Base-by-base conservation (phyloP, 1,140 invertebrate genomes). In the Drosophila guanche region DNA sequence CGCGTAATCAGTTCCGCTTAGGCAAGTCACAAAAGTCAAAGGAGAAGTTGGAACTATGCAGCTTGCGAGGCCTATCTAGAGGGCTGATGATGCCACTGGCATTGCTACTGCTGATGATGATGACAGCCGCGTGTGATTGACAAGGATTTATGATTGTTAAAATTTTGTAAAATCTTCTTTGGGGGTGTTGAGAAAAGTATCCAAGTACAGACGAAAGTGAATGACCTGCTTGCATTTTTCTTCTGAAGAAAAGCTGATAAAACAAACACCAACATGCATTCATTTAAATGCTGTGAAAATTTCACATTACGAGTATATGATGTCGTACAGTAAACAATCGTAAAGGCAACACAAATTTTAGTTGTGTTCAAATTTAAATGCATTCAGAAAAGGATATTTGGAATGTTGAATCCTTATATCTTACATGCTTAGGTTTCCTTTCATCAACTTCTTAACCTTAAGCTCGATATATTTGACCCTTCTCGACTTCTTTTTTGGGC, bases 81-180 rank as follows among this genome's bases (percentile, higher is more conserved):
- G 48, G 51, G 22, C 59, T 69, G 57, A 50, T 56, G 45, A 45
- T 65, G 29, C 27, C 43, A 14, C 16, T 37, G 22, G 46, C n/a
- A 37, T 14, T 8, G 12, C 42, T 37, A 43, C 47, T 61, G 58
- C 66, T 86, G 78, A 86, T 84, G 80, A 84, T 88, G 83, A 88
- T 88, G 83, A 75, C 81, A 77, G 81, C 58, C 54, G 86, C 80
- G 79, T 90, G 86, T 90, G 86, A 90, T 90, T 90, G 86, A 90
- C 86, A 90, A 63, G 75, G 86, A 90, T 90, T 90, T 90, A 90
- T 90, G 88, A 89, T 90, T 90, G 84, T 79, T 85, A 76, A 86
- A 74, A 52, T 81, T 85, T 76, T 85, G 20, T 86, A 86, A 85
- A 88, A 86, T 81, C 47, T 47, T 12, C 63, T 25, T 16, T 10